phyloP scores from a whole-genome alignment of 2,888 invertebrate genomes.

The Rotaria macrura region DNA sequence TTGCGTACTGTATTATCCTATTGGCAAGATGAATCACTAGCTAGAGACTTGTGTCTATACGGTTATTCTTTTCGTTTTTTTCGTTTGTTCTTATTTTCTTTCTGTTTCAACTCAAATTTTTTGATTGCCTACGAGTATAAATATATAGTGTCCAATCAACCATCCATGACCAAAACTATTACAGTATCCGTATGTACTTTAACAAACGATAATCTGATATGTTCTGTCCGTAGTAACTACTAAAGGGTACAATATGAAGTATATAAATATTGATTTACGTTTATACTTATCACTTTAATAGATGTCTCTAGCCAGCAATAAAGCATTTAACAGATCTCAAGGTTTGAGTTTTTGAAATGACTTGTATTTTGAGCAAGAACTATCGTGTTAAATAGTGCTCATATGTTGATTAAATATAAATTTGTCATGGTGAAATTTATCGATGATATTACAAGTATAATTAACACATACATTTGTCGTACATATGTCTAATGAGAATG shows the following conservation, averaged over 20 bases:
- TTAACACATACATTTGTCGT: no score
- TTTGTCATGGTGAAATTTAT: no score
- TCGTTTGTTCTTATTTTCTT: not conserved
- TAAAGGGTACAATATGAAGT: not conserved
- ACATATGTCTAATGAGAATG: no score
- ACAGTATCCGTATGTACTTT: no score
- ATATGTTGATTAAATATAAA: no score
- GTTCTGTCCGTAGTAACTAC: not conserved
- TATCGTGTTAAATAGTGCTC: no score
- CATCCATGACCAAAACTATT: not conserved
- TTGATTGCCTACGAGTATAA: not conserved
- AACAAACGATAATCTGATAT: fast-evolving
- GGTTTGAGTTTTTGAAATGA: no score
- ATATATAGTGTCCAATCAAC: not conserved
- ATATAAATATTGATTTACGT: not conserved
- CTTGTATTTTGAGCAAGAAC: no score
- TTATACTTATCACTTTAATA: not conserved
- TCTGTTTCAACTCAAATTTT: not conserved
- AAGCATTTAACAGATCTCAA: no score
- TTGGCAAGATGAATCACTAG: not conserved
- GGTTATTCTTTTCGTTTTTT: not conserved
- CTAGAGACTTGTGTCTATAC: not conserved
- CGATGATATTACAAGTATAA: no score
- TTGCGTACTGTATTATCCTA: not conserved
- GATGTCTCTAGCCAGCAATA: not conserved